Percentiles rank a stretch among this genome's conserved stretches.
These are phyloP conservation scores for Megaustenia siamemsis DNA, from an alignment of 2,888 invertebrate genomes.

Conservation along the genomic window DNA sequence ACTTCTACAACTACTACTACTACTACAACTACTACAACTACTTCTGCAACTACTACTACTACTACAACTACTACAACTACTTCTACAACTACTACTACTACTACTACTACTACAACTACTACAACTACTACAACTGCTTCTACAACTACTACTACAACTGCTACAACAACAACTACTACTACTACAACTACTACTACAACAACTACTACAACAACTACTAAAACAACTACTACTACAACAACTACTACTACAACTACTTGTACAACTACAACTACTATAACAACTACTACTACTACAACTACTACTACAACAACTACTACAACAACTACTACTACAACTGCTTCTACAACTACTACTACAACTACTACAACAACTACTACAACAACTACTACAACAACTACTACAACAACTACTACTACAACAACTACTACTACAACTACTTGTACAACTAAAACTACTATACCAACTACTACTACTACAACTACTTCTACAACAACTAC, in stretches of 20 bases:
- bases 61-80: slow-evolving; percentile 49
- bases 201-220: slow-evolving; percentile 11
- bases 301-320: slow-evolving; percentile 48
- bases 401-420: slow-evolving; percentile 37
- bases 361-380: slow-evolving; percentile 52
- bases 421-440: slow-evolving; percentile 43
- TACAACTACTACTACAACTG: too few species aligned
- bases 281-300: slow-evolving; percentile 33
- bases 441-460: not conserved
- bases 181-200: slow-evolving; percentile 36
- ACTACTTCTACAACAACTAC: slow-evolving; percentile 2
- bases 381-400: slow-evolving; percentile 40
- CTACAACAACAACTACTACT: too few species aligned
- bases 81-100: slow-evolving; percentile 53
- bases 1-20: slow-evolving; percentile 46
- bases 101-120: slow-evolving; percentile 50
- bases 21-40: too few species aligned
- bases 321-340: slow-evolving; percentile 47
- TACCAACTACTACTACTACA: too few species aligned
- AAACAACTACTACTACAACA: too few species aligned
- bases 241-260: slow-evolving; percentile 40
- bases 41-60: slow-evolving; percentile 29
- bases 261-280: too few species aligned
- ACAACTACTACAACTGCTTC: too few species aligned
- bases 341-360: too few species aligned